Evolutionary conservation across 2,888 invertebrate species (phyloP).

Genomic region (Pyralis farinalis): DNA sequence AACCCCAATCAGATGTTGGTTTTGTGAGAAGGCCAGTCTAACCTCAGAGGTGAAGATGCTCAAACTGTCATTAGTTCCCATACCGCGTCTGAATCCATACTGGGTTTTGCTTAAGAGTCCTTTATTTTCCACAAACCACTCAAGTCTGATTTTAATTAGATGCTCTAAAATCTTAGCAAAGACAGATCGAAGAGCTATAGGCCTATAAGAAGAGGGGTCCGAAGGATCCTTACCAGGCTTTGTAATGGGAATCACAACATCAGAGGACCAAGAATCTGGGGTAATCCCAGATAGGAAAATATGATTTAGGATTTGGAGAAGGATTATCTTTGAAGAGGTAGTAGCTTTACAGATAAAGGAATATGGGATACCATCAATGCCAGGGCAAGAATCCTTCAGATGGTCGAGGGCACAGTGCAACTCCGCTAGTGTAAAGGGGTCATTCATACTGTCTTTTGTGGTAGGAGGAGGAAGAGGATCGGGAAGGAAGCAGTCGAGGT

Average conservation of each 20-base stretch:
- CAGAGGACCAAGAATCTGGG: conserved; percentile 20
- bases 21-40: not conserved
- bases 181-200: conserved; percentile 21
- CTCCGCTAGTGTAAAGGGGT: not conserved
- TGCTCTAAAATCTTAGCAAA: conserved; percentile 1
- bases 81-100: conserved; percentile 27
- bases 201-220: conserved; percentile 15
- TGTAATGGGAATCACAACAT: conserved; percentile 23
- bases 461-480: not conserved
- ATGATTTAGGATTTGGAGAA: not conserved
- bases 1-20: conserved; percentile 16
- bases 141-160: conserved; percentile 22
- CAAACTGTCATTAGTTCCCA: conserved; percentile 26
- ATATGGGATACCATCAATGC: not conserved
- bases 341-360: not conserved
- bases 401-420: not conserved
- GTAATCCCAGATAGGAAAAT: conserved; percentile 4
- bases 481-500: not conserved
- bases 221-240: conserved; percentile 22
- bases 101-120: conserved; percentile 15
- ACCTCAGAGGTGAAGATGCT: conserved; percentile 13
- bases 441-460: not conserved
- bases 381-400: not conserved
- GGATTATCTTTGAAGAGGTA: not conserved
- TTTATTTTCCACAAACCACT: conserved; percentile 23